These are phyloP conservation scores for Chelonoidis abingdonii DNA, from an alignment of 2,113 vertebrate genomes.

Conservation along the genomic window DNA sequence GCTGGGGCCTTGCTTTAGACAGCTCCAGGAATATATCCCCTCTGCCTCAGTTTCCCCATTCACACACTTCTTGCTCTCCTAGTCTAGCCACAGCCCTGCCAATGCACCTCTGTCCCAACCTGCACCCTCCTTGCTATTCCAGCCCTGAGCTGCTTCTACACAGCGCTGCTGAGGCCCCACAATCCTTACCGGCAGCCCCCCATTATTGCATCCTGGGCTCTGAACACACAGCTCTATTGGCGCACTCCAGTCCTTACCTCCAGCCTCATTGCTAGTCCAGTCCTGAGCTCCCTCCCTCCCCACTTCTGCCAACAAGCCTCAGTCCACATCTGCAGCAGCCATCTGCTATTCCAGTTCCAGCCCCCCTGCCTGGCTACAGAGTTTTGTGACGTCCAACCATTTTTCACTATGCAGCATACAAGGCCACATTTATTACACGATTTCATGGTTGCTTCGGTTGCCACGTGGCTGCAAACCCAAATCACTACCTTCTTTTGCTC, in stretches of 20 bases:
- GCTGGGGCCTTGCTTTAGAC: fast-evolving
- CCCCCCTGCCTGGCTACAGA: not conserved
- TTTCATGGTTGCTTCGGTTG: not conserved
- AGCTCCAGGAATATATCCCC: not conserved
- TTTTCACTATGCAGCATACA: not conserved
- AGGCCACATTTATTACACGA: not conserved
- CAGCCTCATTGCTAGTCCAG: too few relatives aligned
- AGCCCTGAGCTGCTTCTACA: not conserved
- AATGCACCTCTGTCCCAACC: not conserved
- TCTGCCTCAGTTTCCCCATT: not conserved
- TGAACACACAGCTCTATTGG: too few relatives aligned
- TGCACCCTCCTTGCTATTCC: not conserved
- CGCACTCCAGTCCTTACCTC: too few relatives aligned
- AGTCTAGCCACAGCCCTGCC: not conserved
- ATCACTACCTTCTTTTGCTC: not conserved
- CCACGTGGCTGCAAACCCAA: not conserved
- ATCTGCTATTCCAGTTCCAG: not conserved
- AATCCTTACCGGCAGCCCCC: not conserved
- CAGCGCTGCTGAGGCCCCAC: not conserved
- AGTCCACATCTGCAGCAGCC: not conserved
- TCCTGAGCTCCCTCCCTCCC: too few relatives aligned
- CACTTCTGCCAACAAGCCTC: not conserved
- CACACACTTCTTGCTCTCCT: not conserved
- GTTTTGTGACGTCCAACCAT: not conserved
- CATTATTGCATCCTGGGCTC: not conserved